Evolutionary conservation across 2,888 invertebrate species (phyloP).

Genomic region (Orthonychiurus folsomi): DNA sequence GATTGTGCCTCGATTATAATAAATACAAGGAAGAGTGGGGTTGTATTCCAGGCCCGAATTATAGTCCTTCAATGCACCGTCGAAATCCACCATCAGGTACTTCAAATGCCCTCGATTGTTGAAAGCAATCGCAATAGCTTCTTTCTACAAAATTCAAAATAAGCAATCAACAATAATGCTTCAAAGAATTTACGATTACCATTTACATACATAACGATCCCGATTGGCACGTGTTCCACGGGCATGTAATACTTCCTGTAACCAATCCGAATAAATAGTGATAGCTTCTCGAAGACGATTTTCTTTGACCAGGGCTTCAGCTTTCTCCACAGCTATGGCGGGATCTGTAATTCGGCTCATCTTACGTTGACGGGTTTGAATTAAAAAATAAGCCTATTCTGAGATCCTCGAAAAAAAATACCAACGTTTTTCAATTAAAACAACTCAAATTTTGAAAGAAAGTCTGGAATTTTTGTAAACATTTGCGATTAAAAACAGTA

Average conservation of each 20-base stretch:
- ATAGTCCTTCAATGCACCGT: constrained; percentile 44
- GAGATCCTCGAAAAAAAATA: no score
- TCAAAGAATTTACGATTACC: background rate
- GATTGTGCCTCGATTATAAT: constrained; percentile 46
- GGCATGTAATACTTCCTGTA: no score
- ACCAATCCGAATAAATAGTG: background rate
- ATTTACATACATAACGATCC: no score
- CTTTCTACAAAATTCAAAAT: constrained; percentile 1
- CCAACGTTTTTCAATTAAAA: no score
- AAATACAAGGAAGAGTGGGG: constrained; percentile 41
- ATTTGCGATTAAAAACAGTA: no score
- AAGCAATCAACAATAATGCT: no score
- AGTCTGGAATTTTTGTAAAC: no score
- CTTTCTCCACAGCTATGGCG: background rate
- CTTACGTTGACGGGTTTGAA: no score
- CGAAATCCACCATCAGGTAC: constrained; percentile 45
- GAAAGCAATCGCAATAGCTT: constrained; percentile 34
- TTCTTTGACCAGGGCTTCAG: background rate
- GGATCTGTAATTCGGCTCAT: background rate
- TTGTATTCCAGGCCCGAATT: constrained; percentile 41
- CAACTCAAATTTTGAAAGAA: no score
- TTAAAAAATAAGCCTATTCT: background rate
- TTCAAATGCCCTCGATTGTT: constrained; percentile 44
- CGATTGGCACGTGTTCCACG: no score
- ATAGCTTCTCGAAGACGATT: background rate